Base-by-base conservation (phyloP, 2,113 vertebrate genomes). In the Pterocles orientalis region DNA sequence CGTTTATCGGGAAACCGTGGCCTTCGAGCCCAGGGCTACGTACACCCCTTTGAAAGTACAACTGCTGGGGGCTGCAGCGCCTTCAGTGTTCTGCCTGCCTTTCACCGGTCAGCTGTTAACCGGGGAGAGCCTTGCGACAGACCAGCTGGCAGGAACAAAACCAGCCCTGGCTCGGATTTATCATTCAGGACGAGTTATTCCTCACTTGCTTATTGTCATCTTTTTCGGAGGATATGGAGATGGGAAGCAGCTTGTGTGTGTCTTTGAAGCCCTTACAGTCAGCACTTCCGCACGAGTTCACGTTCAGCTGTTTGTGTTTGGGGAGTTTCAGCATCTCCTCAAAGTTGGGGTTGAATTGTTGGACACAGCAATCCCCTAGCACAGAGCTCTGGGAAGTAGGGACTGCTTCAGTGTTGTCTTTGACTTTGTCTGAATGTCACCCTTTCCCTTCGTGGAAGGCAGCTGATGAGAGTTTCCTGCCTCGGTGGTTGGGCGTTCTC, bases 11-110 rank as follows among this genome's bases (percentile, higher is more conserved):
- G 48, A 33, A 66, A 25, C 34, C 12, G 0, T 1, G 8, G 21
- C 48, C 77, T 58, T 39, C 31, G 5, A 45, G 48, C 10, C 28
- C 43, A 19, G 68, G 28, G 48, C 39, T 76, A 64, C 23, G 0
- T 28, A 14, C 1, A 0, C 43, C 60, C 9, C 2, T 47, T n/a
- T 57, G 36, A 6, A 39, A 48, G 69, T 10, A 28, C 45, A 36
- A 2, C 50, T 50, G 43, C 45, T 75, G 28, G 80, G 33, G 17
- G 41, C 39, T 8, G 66, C 12, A 45, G 21, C 45, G 7, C 29
- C 31, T 50, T 47, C 54, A 6, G 45, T 14, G 61, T 50, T 12
- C 28, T 79, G 7, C 45, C 56, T 78, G 54, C 48, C 53, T n/a
- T n/a, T n/a, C n/a, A n/a, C n/a, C n/a, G n/a, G n/a, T n/a, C n/a